phyloP scores from a whole-genome alignment of 2,888 invertebrate genomes.

The Agrenia bidenticulata region DNA sequence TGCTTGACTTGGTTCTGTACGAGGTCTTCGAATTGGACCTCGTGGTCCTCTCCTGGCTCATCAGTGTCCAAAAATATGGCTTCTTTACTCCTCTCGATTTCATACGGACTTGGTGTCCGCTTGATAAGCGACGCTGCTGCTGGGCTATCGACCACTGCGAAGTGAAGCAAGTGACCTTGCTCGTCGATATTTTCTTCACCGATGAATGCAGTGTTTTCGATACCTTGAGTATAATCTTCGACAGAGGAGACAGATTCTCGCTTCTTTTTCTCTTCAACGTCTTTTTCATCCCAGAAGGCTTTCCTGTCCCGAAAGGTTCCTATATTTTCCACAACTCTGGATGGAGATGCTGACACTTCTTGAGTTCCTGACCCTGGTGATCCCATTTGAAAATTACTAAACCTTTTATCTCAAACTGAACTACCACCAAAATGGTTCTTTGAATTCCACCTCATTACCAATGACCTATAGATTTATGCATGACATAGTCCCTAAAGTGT shows the following conservation, averaged over 20 bases:
- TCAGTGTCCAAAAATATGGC: constrained; percentile 52
- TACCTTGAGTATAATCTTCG: constrained; percentile 54
- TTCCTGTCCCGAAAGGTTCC: constrained; percentile 50
- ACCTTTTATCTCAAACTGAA: no score
- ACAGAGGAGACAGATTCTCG: constrained; percentile 47
- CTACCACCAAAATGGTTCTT: no score
- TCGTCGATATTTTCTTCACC: constrained; percentile 58
- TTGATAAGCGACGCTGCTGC: constrained; percentile 9
- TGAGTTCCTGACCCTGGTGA: constrained; percentile 1
- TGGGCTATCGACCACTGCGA: background rate
- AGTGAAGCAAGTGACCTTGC: constrained; percentile 52
- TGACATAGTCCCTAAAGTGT: no score
- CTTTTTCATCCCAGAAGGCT: constrained; percentile 51
- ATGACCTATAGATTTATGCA: no score
- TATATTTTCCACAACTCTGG: constrained; percentile 50
- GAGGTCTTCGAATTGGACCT: background rate
- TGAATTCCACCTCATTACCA: no score
- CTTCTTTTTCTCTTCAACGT: constrained; percentile 49
- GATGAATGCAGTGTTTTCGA: constrained; percentile 57
- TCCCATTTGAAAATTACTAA: constrained; percentile 1
- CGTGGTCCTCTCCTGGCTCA: constrained; percentile 29
- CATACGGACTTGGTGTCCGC: constrained; percentile 51
- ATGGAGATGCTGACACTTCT: constrained; percentile 51
- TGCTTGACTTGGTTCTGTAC: constrained; percentile 52
- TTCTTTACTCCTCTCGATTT: constrained; percentile 51